phyloP scores from a whole-genome alignment of 1,140 invertebrate species.

The Hyles vespertilio region DNA sequence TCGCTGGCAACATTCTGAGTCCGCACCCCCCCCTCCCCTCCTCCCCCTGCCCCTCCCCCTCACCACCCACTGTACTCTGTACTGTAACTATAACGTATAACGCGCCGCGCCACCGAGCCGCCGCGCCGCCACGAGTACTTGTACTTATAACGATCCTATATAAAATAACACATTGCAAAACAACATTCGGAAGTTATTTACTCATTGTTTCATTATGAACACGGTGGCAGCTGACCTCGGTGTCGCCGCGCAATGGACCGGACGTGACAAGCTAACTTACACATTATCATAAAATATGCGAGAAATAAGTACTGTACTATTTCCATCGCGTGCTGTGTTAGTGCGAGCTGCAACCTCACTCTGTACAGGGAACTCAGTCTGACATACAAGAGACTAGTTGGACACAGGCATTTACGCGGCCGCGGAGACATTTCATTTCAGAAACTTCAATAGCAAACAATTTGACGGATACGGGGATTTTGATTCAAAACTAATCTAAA shows the following conservation, averaged over 20 bases:
- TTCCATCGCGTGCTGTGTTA: background rate
- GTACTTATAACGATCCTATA: too few relatives aligned
- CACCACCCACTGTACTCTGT: slow-evolving; percentile 17
- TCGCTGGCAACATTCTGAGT: slow-evolving; percentile 35
- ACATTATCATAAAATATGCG: slow-evolving; percentile 43
- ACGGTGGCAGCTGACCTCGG: background rate
- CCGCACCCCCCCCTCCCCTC: too few relatives aligned
- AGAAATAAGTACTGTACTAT: slow-evolving; percentile 52
- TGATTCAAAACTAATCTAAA: too few relatives aligned
- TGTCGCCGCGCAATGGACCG: slow-evolving; percentile 33
- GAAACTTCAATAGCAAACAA: too few relatives aligned
- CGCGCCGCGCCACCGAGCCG: background rate
- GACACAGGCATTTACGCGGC: too few relatives aligned
- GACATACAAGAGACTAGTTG: slow-evolving; percentile 12
- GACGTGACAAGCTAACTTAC: slow-evolving; percentile 53
- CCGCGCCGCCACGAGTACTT: background rate
- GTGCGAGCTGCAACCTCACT: slow-evolving; percentile 42
- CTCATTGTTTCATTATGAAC: too few relatives aligned
- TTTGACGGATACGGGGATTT: too few relatives aligned
- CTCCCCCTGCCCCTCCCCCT: too few relatives aligned
- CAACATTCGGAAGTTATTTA: too few relatives aligned
- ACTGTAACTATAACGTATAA: background rate
- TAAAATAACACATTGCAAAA: too few relatives aligned
- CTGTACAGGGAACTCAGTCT: slow-evolving; percentile 43
- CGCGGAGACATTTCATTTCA: too few relatives aligned